Base-by-base conservation (phyloP, 2,113 vertebrate species). In the Strigops habroptila region DNA sequence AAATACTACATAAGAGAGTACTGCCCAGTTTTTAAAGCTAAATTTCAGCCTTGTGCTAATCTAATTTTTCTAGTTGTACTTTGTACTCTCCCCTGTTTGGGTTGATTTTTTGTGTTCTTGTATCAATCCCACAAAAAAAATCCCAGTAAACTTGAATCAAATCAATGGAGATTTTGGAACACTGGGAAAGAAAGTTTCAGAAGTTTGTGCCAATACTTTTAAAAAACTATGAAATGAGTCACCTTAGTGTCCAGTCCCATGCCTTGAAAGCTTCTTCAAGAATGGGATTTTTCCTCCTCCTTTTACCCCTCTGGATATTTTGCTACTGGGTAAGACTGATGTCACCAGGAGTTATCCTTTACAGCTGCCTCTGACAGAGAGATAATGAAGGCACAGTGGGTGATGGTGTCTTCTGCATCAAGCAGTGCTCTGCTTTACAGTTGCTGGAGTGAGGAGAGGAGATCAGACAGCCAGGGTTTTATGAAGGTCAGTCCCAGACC, bases 151-250 rank as follows among this genome's bases (percentile, higher is more conserved):
- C 17, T 88, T 88, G 33, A 78, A 51, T 35, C 46, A 63, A 78
- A 67, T 49, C 67, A 62, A 10, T 64, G 31, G 46, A 92, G 19
- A 76, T 4, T 4, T 41, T 44, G 16, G 23, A 75, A n/a, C 14
- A 70, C 17, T 12, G 41, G 41, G 5, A 8, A 30, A 59, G 52
- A 57, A 43, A 9, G 7, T 69, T 76, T 44, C 11, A 25, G 22
- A 85, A 49, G 7, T 12, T 43, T 71, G 15, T 51, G 13, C 4
- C 21, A 76, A 19, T 1, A 11, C 3, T 30, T 62, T 76, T 77
- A n/a, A 0, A 0, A 43, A 59, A 76, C 51, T 64, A 43, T 48
- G 5, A 64, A 48, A 44, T 35, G 0, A 5, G 1, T 35, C 3
- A 13, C 27, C 14, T 48, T 78, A 31, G 31, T 24, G 53, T 44